Evolutionary conservation across 2,888 invertebrate species (phyloP).

Genomic region (Deilephila elpenor): DNA sequence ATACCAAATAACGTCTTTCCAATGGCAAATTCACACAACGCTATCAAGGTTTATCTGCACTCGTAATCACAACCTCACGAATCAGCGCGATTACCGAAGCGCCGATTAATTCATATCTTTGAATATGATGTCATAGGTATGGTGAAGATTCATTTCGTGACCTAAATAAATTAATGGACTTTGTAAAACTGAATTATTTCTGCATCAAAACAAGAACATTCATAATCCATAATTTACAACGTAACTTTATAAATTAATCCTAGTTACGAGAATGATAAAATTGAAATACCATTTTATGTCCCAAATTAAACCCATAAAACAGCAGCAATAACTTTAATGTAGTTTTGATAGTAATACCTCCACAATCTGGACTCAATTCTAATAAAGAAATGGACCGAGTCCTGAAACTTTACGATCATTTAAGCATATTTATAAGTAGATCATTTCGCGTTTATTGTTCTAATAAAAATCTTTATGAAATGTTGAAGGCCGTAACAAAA

Average conservation of each 20-base stretch:
- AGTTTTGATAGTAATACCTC: conserved; percentile 17
- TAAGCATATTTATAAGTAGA: conserved; percentile 44
- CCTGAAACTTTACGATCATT: conserved; percentile 1
- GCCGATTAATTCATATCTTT: too few relatives aligned
- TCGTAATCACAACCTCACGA: too few relatives aligned
- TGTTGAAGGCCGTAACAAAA: conserved; percentile 53
- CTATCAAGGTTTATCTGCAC: too few relatives aligned
- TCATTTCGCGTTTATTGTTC: conserved; percentile 52
- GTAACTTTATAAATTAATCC: not conserved
- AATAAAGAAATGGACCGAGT: conserved; percentile 9
- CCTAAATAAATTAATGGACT: not conserved
- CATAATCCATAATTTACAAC: not conserved
- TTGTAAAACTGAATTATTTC: not conserved
- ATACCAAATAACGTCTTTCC: too few relatives aligned
- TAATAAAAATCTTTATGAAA: conserved; percentile 59
- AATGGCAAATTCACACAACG: too few relatives aligned
- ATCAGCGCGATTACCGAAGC: too few relatives aligned
- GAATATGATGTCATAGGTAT: too few relatives aligned
- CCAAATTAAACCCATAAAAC: conserved; percentile 3
- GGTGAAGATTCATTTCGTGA: too few relatives aligned
- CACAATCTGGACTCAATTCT: conserved; percentile 29
- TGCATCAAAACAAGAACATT: not conserved
- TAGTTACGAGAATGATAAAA: not conserved
- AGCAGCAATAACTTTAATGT: not conserved
- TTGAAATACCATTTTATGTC: not conserved